A percentile compares a stretch with the other conserved stretches of the same genome.
Conservation (phyloP, 1,140 invertebrate genomes). For the Diuraphis noxia region DNA sequence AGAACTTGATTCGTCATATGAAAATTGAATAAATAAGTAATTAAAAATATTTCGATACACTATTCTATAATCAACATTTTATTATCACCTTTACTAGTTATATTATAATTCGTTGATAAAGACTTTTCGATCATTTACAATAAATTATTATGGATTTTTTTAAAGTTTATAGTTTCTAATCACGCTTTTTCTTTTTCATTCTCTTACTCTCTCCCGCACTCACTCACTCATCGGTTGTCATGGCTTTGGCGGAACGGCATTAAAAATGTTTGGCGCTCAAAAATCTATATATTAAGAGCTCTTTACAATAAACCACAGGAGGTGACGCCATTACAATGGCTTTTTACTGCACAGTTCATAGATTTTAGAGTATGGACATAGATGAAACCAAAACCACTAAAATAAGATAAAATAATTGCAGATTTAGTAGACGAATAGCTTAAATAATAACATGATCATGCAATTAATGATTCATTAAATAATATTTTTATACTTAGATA, state of each 20-base stretch:
- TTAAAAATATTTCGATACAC: not conserved
- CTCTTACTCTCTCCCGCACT: not conserved
- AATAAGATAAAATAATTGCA: constrained; percentile 2
- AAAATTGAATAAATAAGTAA: no score
- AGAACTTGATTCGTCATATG: no score
- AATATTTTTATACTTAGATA: not conserved
- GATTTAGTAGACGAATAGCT: not conserved
- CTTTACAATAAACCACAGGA: constrained; percentile 18
- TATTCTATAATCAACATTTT: not conserved
- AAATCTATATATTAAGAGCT: constrained; percentile 27
- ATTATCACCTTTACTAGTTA: not conserved
- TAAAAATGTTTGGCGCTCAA: not conserved
- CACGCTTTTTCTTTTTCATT: not conserved
- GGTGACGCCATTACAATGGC: constrained; percentile 27
- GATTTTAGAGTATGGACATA: not conserved
- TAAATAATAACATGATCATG: not conserved
- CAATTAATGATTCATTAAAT: not conserved
- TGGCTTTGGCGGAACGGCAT: not conserved
- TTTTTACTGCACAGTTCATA: not conserved
- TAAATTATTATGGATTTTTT: constrained; percentile 4
- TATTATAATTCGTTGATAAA: not conserved
- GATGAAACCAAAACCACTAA: not conserved
- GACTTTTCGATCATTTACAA: not conserved
- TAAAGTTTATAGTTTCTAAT: not conserved
- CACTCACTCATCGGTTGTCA: not conserved